Evolutionary conservation across 2,797 vertebrate species (phyloP).

Genomic region (Sibirionetta formosa): DNA sequence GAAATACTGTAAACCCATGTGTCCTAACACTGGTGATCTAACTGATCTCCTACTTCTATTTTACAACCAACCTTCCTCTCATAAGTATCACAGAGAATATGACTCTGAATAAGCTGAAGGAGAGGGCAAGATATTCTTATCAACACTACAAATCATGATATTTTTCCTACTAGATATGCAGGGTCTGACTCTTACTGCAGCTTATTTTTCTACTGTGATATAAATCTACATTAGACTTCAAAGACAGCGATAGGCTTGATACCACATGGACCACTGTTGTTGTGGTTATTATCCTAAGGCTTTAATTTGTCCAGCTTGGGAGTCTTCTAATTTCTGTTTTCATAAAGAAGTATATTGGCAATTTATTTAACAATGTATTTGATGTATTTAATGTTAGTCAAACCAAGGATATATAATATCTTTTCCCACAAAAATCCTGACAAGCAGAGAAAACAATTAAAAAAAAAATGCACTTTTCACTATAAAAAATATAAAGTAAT

Average conservation of each 20-base stretch:
- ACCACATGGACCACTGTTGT: not conserved
- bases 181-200: not conserved
- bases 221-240: not conserved
- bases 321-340: not conserved
- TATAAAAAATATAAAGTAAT: not conserved
- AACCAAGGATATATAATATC: not conserved
- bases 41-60: not conserved
- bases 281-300: not conserved
- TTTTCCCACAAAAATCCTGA: not conserved
- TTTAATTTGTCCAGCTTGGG: not conserved
- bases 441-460: not conserved
- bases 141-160: not conserved
- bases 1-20: not conserved
- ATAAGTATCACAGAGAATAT: not conserved
- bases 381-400: not conserved
- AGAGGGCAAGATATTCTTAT: not conserved
- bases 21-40: not conserved
- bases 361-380: not conserved
- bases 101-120: not conserved
- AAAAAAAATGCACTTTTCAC: not conserved
- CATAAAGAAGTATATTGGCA: not conserved
- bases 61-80: not conserved
- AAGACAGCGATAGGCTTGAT: not conserved
- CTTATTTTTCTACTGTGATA: not conserved
- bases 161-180: not conserved